Evolutionary conservation across 2,888 invertebrate genomes (phyloP), one percentile per base, ranked within the genome.

Genomic region (Cerastis leucographa): DNA sequence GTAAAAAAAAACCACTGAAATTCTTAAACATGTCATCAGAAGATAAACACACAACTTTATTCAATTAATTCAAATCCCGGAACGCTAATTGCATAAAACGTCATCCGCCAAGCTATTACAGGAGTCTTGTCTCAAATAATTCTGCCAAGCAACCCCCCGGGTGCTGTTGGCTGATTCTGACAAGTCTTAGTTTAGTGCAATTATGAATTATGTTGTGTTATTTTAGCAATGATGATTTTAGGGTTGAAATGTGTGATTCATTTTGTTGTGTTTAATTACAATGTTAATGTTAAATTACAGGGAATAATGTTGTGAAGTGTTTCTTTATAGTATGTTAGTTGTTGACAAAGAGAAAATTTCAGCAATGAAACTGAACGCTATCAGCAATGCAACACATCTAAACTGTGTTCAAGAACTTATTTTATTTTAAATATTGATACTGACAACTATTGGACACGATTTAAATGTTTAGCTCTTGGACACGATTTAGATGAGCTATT

Each of bases 61-160:
- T 85, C 70, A 85, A 85, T 80, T 85, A 73, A 79, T 74, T 59
- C 72, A 75, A 87, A 86, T 84, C 80, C 66, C 75, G 59, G 51
- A 61, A 54, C 54, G 35, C 61, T 92, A 91, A 93, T 91, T 91
- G 90, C 87, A 91, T 91, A 89, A 92, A 91, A 89, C 89, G 89
- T 92, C 93, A 90, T 90, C 91, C 86, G 88, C 89, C 89, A 87
- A 88, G 90, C 87, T 88, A 88, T 88, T 89, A 90, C 82, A 85
- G 84, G 80, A 87, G 86, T 83, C 87, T 80, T 70, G 85, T 85
- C 87, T 82, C 87, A 86, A 90, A 89, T 90, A 86, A 90, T 89
- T 90, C 80, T 84, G 79, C 87, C 83, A 81, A 88, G 87, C 78
- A 88, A 83, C 87, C 90, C 84, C 88, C 76, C 64, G 82, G 83